A percentile compares a stretch with the other conserved stretches of the same genome.
These are phyloP conservation scores for Sebastes steindachneri DNA, from an alignment of 2,797 vertebrate genomes.

Conservation along the genomic window DNA sequence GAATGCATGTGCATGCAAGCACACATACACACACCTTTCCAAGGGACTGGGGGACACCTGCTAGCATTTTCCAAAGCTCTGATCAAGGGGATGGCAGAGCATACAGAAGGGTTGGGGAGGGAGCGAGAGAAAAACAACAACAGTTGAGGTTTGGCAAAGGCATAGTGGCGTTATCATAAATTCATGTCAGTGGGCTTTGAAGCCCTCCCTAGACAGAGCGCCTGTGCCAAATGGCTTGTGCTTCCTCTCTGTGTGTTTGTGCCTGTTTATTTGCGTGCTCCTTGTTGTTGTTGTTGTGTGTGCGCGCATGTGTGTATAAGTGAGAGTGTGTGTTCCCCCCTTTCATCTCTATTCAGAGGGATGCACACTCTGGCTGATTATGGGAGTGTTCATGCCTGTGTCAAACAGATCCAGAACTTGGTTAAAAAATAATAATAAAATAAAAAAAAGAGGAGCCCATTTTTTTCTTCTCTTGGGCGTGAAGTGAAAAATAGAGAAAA, in stretches of 20 bases:
- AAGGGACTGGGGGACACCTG: conserved; percentile 84
- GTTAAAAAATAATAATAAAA: conserved; percentile 53
- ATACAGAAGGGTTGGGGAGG: conserved; percentile 70
- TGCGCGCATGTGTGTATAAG: conserved; percentile 33
- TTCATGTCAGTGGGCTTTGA: conserved; percentile 89
- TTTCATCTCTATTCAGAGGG: conserved; percentile 86
- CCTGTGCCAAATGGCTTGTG: conserved; percentile 78
- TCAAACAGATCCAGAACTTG: conserved; percentile 81
- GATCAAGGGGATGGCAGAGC: conserved; percentile 82
- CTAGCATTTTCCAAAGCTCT: conserved; percentile 81
- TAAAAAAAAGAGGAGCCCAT: conserved; percentile 31
- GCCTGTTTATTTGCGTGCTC: conserved; percentile 72
- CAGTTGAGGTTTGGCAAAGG: conserved; percentile 86
- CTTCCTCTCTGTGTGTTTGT: conserved; percentile 74
- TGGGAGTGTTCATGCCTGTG: conserved; percentile 75
- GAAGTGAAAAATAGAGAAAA: conserved; percentile 46
- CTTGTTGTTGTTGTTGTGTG: conserved; percentile 43
- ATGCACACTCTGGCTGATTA: conserved; percentile 83
- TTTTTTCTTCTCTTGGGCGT: conserved; percentile 50
- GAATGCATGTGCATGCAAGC: conserved; percentile 29
- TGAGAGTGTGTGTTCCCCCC: conserved; percentile 61
- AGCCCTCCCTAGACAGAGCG: conserved; percentile 82
- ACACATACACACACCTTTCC: conserved; percentile 62
- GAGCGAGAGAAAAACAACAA: conserved; percentile 82
- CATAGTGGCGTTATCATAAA: conserved; percentile 84